Evolutionary conservation across 2,888 invertebrate species (phyloP).

Genomic region (Drosophila differens): DNA sequence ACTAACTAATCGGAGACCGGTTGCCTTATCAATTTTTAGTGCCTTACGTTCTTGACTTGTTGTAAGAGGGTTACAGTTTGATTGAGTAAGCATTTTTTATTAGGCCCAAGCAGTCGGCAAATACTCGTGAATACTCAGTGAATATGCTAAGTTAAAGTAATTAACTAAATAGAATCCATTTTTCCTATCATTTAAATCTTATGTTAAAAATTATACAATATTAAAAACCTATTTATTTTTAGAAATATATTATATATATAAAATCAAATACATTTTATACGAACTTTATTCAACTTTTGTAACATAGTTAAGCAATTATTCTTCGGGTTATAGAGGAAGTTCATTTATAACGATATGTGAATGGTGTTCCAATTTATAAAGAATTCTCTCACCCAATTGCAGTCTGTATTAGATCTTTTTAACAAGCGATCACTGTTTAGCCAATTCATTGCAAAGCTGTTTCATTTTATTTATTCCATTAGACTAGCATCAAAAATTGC

Average conservation of each 20-base stretch:
- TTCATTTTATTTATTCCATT: conserved; percentile 52
- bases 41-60: conserved; percentile 16
- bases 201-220: background rate
- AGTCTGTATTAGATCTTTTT: background rate
- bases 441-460: conserved; percentile 31
- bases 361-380: background rate
- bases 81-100: conserved; percentile 28
- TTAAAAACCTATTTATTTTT: background rate
- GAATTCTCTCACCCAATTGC: background rate
- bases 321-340: background rate
- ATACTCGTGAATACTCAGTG: background rate
- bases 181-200: background rate
- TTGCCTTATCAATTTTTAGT: conserved; percentile 49
- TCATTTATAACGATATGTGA: background rate
- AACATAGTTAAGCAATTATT: background rate
- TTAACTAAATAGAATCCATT: background rate
- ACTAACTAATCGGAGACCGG: conserved; percentile 39
- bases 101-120: background rate
- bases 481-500: conserved; percentile 5
- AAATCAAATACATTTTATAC: too few species aligned
- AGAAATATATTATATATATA: too few species aligned
- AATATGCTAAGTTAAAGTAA: background rate
- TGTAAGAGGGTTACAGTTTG: conserved; percentile 19
- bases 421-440: background rate
- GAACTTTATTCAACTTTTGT: background rate